phyloP scores from a whole-genome alignment of 2,888 invertebrate species.

The Malthinus flaveolus region DNA sequence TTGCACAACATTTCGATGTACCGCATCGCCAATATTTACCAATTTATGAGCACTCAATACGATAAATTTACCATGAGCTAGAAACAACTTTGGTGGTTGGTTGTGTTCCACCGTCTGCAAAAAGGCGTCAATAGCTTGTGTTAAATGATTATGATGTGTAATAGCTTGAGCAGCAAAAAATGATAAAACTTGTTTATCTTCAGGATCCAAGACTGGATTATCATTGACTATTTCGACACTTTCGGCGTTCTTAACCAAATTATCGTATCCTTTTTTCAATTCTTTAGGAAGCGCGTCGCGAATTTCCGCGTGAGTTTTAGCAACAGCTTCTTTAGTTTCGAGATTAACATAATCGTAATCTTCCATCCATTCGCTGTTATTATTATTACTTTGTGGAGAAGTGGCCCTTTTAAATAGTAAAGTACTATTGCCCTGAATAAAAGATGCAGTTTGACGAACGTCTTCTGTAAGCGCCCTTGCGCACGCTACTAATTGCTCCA shows the following conservation, averaged over 20 bases:
- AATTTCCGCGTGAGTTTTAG: conserved; percentile 73
- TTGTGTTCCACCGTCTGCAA: conserved; percentile 89
- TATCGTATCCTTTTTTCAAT: conserved; percentile 75
- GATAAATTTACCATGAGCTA: conserved; percentile 93
- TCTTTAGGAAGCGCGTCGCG: conserved; percentile 74
- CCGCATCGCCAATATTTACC: conserved; percentile 92
- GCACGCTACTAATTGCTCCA: conserved; percentile 87
- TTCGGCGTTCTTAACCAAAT: conserved; percentile 73
- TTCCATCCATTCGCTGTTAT: conserved; percentile 69
- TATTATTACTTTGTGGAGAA: conserved; percentile 48
- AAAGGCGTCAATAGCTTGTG: conserved; percentile 91
- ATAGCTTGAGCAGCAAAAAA: conserved; percentile 89
- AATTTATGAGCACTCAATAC: conserved; percentile 92
- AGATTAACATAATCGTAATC: conserved; percentile 92
- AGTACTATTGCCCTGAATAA: conserved; percentile 85
- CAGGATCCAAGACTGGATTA: conserved; percentile 64
- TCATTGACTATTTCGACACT: conserved; percentile 62
- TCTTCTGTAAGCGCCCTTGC: conserved; percentile 87
- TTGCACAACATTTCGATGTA: conserved; percentile 81
- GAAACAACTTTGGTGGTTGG: conserved; percentile 90
- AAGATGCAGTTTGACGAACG: conserved; percentile 85
- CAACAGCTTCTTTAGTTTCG: conserved; percentile 72
- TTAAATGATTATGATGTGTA: conserved; percentile 81
- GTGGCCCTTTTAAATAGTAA: conserved; percentile 71
- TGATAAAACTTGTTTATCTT: conserved; percentile 80